These are phyloP conservation scores for Coelinius sp. DNA, from an alignment of 2,888 invertebrate genomes.

Conservation along the genomic window DNA sequence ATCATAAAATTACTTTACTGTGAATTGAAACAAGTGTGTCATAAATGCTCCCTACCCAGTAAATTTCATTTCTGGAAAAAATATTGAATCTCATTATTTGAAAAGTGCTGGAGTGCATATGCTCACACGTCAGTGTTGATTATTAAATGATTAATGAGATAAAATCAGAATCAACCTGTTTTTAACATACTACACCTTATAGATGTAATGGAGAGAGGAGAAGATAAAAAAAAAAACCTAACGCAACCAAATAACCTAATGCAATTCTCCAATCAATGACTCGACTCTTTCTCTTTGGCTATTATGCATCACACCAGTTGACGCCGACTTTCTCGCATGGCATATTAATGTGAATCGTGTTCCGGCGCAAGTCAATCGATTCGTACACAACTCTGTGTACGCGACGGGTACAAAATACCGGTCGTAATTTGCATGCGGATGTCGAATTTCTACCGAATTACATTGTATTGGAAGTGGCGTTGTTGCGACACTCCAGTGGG, in stretches of 20 bases:
- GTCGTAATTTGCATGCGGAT: conserved; percentile 35
- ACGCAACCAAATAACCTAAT: background rate
- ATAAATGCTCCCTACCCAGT: background rate
- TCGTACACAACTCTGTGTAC: background rate
- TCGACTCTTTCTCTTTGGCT: conserved; percentile 14
- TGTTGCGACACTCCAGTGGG: background rate
- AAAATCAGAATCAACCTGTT: conserved; percentile 21
- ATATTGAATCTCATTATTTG: background rate
- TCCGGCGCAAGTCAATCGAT: conserved; percentile 25
- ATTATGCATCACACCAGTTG: conserved; percentile 20
- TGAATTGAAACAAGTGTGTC: background rate
- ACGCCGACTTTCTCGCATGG: conserved; percentile 27
- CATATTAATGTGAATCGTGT: conserved; percentile 32
- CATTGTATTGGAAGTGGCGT: conserved; percentile 30
- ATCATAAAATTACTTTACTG: background rate
- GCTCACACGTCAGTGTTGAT: background rate
- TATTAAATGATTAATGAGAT: conserved; percentile 6
- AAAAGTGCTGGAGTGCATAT: background rate
- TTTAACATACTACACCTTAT: background rate
- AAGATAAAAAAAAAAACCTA: no score
- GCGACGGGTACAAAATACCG: conserved; percentile 4
- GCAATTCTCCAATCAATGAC: conserved; percentile 24
- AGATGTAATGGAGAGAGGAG: background rate
- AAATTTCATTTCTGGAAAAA: background rate
- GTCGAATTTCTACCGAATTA: conserved; percentile 21